Base-by-base conservation (phyloP, 2,888 invertebrate genomes). In the Drosophila nr. perissopoda region DNA sequence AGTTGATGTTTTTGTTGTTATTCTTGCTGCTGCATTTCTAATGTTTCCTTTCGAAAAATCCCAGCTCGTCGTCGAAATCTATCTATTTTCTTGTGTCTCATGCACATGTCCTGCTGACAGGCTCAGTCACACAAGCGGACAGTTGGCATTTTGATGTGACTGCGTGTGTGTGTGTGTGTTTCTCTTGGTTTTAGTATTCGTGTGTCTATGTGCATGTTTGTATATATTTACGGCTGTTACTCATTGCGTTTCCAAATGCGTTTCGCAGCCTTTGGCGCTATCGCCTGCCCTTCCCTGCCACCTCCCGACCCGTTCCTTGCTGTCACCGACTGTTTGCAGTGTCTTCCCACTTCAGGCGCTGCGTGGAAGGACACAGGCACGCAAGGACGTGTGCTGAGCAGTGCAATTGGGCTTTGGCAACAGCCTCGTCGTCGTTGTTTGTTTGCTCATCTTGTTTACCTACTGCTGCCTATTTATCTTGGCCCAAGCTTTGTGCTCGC, bases 391-490 rank as follows among this genome's bases (percentile, higher is more conserved):
- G 52, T 31, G n/a, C 18, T 33, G 48, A 29, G 56, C 36, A 54
- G 40, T 72, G 78, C 76, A 73, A 67, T 78, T 58, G 73, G 49
- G 54, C 64, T 31, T 45, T 52, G 73, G 57, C 66, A 67, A 61
- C 52, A 53, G 53, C 64, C 56, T 53, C 54, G 52, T 53, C 57
- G 60, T 64, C 63, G 31, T 59, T 61, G 67, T 66, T 70, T 83
- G 81, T 83, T 83, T 84, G 78, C 78, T 67, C 87, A 72, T 76
- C 87, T 75, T 85, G 88, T 89, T 87, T 87, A 83, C 89, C 89
- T 89, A 78, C 89, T 80, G 83, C 85, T 84, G 89, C 89, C 87
- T 87, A 87, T 87, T 87, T 87, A 89, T 87, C 87, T 89, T 87
- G 73, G 75, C 70, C 67, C 67, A 80, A 53, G 76, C 74, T 60